phyloP scores from a whole-genome alignment of 1,140 invertebrate species.

The Dreissena polymorpha region DNA sequence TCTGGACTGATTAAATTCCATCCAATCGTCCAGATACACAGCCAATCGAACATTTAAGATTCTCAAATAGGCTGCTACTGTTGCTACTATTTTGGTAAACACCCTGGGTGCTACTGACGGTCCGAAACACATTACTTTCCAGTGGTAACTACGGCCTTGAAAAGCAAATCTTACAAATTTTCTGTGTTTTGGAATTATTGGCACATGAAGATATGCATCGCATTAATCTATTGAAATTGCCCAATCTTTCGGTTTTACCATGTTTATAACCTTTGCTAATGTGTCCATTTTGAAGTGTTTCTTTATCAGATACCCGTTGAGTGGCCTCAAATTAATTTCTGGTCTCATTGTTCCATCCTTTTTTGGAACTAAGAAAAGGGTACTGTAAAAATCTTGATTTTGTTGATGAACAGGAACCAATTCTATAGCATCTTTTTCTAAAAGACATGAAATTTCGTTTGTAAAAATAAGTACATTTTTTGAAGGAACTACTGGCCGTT shows the following conservation, averaged over 20 bases:
- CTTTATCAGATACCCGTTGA: conserved; percentile 45
- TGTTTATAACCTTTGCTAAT: conserved; percentile 48
- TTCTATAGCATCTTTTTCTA: conserved; percentile 52
- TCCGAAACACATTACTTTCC: conserved; percentile 46
- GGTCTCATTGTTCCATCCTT: conserved; percentile 44
- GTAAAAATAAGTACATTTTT: conserved; percentile 42
- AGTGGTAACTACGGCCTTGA: conserved; percentile 32
- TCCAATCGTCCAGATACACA: conserved; percentile 14
- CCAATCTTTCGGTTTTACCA: conserved; percentile 55
- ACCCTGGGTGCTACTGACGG: conserved; percentile 37
- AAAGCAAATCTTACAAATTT: conserved; percentile 52
- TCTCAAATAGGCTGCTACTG: background rate
- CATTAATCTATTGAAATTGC: conserved; percentile 44
- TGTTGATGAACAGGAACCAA: background rate
- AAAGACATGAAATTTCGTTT: conserved; percentile 37
- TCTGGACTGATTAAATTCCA: conserved; percentile 9
- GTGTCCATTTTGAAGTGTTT: conserved; percentile 62
- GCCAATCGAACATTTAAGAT: background rate
- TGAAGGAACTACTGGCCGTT: background rate
- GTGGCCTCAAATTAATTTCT: conserved; percentile 39
- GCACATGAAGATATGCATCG: conserved; percentile 61
- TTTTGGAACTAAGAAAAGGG: conserved; percentile 57
- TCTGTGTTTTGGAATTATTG: conserved; percentile 44
- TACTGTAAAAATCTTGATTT: conserved; percentile 55
- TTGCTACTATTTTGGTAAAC: conserved; percentile 30